These are phyloP conservation scores for Lacanobia wlatinum DNA, from an alignment of 2,888 invertebrate species.

Conservation along the genomic window DNA sequence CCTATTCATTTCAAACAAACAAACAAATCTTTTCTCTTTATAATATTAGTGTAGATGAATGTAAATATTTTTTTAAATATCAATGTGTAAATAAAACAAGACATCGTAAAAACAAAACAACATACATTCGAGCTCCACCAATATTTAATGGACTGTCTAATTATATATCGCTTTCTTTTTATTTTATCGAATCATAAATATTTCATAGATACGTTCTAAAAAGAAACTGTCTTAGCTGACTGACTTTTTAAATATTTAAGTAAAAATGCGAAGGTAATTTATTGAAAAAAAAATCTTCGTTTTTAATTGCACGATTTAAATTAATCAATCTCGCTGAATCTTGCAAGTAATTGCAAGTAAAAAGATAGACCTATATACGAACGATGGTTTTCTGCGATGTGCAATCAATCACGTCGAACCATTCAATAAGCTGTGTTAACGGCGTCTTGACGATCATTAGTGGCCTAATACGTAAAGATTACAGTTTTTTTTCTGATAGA, in stretches of 20 bases:
- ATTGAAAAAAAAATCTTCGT: neutral
- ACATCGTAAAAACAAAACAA: conserved; percentile 36
- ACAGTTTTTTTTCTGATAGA: conserved; percentile 29
- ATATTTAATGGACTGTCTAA: conserved; percentile 45
- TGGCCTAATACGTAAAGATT: conserved; percentile 40
- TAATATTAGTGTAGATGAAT: too few relatives aligned
- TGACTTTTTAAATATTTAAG: conserved; percentile 27
- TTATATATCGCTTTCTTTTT: conserved; percentile 35
- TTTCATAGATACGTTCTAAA: conserved; percentile 19
- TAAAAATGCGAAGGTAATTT: conserved; percentile 3
- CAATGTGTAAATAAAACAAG: neutral
- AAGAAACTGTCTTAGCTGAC: conserved; percentile 2
- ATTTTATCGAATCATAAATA: conserved; percentile 31
- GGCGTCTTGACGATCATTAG: conserved; percentile 61
- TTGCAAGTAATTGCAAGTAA: conserved; percentile 25
- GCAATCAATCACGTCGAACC: conserved; percentile 60
- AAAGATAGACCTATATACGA: conserved; percentile 21
- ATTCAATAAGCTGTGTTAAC: conserved; percentile 58
- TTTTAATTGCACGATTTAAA: conserved; percentile 17
- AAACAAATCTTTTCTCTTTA: too few relatives aligned
- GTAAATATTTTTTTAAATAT: too few relatives aligned
- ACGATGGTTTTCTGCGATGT: conserved; percentile 33
- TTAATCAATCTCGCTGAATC: conserved; percentile 32
- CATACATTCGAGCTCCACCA: conserved; percentile 7
- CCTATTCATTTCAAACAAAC: too few relatives aligned